Percentiles rank a stretch among this genome's conserved stretches.
These are phyloP conservation scores for Smittia aterrima DNA, from an alignment of 2,888 invertebrate genomes.

Conservation along the genomic window DNA sequence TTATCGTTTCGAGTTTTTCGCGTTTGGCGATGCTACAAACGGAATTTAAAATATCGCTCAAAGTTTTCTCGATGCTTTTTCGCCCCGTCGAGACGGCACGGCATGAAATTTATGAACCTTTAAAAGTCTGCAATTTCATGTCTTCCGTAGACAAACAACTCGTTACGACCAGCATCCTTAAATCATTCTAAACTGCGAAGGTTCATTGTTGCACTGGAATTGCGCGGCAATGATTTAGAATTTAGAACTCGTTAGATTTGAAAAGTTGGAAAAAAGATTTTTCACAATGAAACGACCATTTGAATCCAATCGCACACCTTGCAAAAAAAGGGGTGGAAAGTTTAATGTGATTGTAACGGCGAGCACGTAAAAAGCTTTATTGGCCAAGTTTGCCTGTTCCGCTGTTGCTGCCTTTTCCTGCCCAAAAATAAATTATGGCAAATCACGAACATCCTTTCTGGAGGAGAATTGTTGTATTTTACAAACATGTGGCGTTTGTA, in stretches of 20 bases:
- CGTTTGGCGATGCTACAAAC: not conserved
- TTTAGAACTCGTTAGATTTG: too few species aligned
- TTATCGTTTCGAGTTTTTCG: not conserved
- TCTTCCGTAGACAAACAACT: conserved; percentile 1
- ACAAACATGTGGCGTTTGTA: not conserved
- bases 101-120: conserved; percentile 10
- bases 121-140: not conserved
- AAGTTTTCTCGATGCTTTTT: not conserved
- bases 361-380: conserved; percentile 11
- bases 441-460: conserved; percentile 4
- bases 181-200: not conserved
- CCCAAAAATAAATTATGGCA: not conserved
- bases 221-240: too few species aligned
- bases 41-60: not conserved
- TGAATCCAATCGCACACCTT: too few species aligned
- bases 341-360: not conserved
- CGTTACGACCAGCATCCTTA: not conserved
- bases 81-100: not conserved
- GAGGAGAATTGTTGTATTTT: not conserved
- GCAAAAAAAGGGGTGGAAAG: not conserved
- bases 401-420: not conserved
- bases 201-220: not conserved
- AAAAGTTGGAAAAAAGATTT: too few species aligned
- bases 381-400: not conserved
- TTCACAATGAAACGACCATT: too few species aligned